phyloP scores from a whole-genome alignment of 2,797 vertebrate species.

The Galagoides demidoff region DNA sequence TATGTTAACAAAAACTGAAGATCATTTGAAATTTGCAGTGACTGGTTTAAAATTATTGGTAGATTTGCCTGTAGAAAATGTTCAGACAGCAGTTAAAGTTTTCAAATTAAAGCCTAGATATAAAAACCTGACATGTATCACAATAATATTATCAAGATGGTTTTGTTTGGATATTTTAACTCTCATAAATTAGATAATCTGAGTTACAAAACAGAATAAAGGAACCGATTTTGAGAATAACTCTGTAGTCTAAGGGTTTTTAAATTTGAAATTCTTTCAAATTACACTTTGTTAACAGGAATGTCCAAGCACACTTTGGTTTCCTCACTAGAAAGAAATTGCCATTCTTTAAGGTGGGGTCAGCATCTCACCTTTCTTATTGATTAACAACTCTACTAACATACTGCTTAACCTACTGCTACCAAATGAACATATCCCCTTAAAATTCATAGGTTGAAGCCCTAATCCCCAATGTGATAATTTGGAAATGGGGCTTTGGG shows the following conservation, averaged over 20 bases:
- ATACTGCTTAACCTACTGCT: not conserved
- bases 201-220: not conserved
- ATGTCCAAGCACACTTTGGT: not conserved
- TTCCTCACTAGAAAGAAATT: constrained; percentile 17
- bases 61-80: constrained; percentile 47
- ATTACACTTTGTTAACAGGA: not conserved
- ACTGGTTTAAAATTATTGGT: constrained; percentile 56
- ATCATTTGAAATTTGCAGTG: constrained; percentile 65
- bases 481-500: not conserved
- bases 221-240: constrained; percentile 29
- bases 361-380: not conserved
- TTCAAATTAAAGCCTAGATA: constrained; percentile 54
- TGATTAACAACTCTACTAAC: not conserved
- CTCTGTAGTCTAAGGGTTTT: not conserved
- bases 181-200: constrained; percentile 10
- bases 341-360: not conserved
- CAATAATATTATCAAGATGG: not conserved
- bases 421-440: not conserved
- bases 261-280: constrained; percentile 4
- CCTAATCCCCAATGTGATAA: not conserved
- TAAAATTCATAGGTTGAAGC: not conserved
- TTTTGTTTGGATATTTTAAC: constrained; percentile 27
- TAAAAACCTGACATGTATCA: constrained; percentile 47
- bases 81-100: not conserved
- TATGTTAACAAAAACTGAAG: constrained; percentile 52